Evolutionary conservation across 2,888 invertebrate genomes (phyloP).

Genomic region (Cataglyphis altisquamis): DNA sequence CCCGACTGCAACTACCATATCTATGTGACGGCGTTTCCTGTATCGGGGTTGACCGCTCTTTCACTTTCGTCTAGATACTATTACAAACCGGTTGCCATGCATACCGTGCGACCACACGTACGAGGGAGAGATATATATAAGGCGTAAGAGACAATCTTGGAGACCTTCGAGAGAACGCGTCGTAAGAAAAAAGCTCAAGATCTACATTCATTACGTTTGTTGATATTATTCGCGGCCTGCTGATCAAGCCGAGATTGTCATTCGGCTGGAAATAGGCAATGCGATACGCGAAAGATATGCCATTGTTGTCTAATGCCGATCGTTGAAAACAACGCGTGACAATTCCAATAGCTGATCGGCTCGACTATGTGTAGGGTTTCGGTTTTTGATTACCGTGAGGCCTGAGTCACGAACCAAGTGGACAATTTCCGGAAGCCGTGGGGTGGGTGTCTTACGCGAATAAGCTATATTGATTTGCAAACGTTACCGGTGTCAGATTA

Average conservation of each 20-base stretch:
- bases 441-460: background rate
- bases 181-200: slow-evolving; percentile 15
- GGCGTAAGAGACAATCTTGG: slow-evolving; percentile 31
- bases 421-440: background rate
- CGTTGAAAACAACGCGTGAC: background rate
- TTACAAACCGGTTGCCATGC: slow-evolving; percentile 79
- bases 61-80: slow-evolving; percentile 53
- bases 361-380: slow-evolving; percentile 79
- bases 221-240: background rate
- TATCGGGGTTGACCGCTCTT: slow-evolving; percentile 49
- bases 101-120: slow-evolving; percentile 77
- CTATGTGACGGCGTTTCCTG: slow-evolving; percentile 60
- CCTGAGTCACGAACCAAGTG: slow-evolving; percentile 54
- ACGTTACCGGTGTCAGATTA: background rate
- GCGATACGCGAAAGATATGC: background rate
- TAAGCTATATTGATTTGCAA: slow-evolving; percentile 10
- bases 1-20: background rate
- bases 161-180: background rate
- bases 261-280: slow-evolving; percentile 7
- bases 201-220: background rate
- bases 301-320: background rate
- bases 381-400: slow-evolving; percentile 79
- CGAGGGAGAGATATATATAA: background rate
- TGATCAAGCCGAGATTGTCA: background rate
- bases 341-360: slow-evolving; percentile 33